phyloP scores from a whole-genome alignment of 2,113 vertebrate genomes.

The Lanius collurio region DNA sequence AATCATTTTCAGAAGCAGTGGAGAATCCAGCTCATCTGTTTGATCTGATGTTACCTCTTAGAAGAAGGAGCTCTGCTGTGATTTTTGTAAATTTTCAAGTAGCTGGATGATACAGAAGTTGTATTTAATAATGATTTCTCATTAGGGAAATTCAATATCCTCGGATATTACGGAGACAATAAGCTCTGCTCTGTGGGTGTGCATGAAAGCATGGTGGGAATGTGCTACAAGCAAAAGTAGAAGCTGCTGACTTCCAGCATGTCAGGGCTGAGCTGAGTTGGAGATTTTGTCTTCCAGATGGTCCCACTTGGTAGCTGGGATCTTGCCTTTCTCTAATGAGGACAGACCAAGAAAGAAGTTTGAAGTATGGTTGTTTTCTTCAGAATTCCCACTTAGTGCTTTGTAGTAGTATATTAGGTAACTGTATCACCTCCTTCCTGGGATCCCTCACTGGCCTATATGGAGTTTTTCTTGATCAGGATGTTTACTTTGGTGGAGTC shows the following conservation, averaged over 20 bases:
- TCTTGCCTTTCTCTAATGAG: not conserved
- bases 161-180: not conserved
- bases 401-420: not conserved
- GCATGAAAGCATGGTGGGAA: not conserved
- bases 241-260: not conserved
- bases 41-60: not conserved
- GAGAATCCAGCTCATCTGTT: not conserved
- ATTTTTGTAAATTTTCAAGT: not conserved
- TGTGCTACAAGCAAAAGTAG: not conserved
- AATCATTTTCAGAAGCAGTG: not conserved
- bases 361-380: not conserved
- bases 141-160: not conserved
- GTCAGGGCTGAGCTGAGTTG: fast-evolving
- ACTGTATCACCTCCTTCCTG: not conserved
- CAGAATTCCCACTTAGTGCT: not conserved
- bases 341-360: not conserved
- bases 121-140: not conserved
- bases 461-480: not conserved
- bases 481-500: not conserved
- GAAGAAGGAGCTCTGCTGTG: not conserved
- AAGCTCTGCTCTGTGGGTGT: not conserved
- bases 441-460: not conserved
- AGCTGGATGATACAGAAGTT: not conserved
- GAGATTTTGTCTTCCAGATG: not conserved
- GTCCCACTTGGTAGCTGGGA: not conserved